Evolutionary conservation across 2,888 invertebrate genomes (phyloP).

Genomic region (Heliconius hortense): DNA sequence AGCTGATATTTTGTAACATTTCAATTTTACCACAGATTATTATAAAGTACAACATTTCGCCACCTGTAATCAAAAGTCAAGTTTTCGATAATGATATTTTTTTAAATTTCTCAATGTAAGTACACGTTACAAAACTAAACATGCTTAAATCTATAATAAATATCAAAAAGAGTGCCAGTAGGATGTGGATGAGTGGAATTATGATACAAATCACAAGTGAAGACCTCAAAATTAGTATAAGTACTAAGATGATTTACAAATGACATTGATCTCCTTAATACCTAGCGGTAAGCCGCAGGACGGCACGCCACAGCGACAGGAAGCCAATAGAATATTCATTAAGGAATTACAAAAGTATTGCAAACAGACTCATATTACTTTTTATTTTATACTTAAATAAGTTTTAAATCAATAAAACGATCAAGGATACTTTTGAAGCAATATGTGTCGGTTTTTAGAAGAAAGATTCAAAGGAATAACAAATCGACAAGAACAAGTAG

Average conservation of each 20-base stretch:
- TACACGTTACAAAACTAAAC: constrained; percentile 36
- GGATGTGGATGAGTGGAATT: constrained; percentile 49
- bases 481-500: constrained; percentile 38
- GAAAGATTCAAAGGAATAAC: constrained; percentile 35
- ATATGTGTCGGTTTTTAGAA: constrained; percentile 34
- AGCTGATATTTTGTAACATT: background rate
- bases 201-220: constrained; percentile 49
- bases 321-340: constrained; percentile 34
- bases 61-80: constrained; percentile 14
- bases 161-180: constrained; percentile 60
- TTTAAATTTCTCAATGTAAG: background rate
- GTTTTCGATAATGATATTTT: background rate
- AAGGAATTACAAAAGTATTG: constrained; percentile 24
- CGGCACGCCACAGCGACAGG: constrained; percentile 44
- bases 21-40: background rate
- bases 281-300: constrained; percentile 47
- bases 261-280: constrained; percentile 28
- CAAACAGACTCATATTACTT: constrained; percentile 34
- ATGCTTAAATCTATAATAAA: constrained; percentile 45
- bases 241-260: constrained; percentile 31
- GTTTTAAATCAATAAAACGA: background rate
- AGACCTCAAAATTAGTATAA: constrained; percentile 31
- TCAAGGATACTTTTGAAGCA: constrained; percentile 16
- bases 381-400: background rate
- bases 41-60: background rate